Evolutionary conservation across 2,113 vertebrate genomes (phyloP).

Genomic region (Ranitomeya imitator): DNA sequence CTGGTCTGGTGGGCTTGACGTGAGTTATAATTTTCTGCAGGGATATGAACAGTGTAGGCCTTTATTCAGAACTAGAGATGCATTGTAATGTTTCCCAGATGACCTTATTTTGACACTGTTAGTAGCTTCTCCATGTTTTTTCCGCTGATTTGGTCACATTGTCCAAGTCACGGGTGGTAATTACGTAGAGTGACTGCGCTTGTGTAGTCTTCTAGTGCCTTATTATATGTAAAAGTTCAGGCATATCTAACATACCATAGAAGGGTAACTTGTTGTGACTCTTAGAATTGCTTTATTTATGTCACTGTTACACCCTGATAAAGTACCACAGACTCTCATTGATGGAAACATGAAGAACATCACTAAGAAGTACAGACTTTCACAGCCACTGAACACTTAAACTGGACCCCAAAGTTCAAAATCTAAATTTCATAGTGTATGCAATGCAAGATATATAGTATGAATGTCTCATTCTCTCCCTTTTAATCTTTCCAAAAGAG

Average conservation of each 20-base stretch:
- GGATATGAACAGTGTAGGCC: conserved; percentile 13
- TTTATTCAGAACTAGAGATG: conserved; percentile 4
- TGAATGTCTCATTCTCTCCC: too few species aligned
- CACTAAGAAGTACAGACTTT: too few species aligned
- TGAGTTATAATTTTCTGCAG: conserved; percentile 49
- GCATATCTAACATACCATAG: too few species aligned
- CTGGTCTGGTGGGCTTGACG: conserved; percentile 48
- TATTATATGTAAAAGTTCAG: not conserved
- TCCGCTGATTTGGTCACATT: not conserved
- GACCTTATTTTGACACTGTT: conserved; percentile 14
- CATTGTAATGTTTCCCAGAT: conserved; percentile 1
- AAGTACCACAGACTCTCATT: too few species aligned
- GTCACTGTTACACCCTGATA: too few species aligned
- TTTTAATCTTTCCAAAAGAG: too few species aligned
- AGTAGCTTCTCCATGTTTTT: not conserved
- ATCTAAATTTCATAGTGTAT: too few species aligned
- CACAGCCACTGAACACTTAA: too few species aligned
- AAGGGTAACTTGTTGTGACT: not conserved
- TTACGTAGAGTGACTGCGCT: not conserved
- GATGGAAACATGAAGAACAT: too few species aligned
- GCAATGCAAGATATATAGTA: too few species aligned
- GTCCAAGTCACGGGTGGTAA: not conserved
- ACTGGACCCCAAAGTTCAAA: too few species aligned
- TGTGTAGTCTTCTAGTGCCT: not conserved
- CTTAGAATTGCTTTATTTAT: not conserved